phyloP scores from a whole-genome alignment of 2,797 vertebrate species.

The Sebastes steindachneri region DNA sequence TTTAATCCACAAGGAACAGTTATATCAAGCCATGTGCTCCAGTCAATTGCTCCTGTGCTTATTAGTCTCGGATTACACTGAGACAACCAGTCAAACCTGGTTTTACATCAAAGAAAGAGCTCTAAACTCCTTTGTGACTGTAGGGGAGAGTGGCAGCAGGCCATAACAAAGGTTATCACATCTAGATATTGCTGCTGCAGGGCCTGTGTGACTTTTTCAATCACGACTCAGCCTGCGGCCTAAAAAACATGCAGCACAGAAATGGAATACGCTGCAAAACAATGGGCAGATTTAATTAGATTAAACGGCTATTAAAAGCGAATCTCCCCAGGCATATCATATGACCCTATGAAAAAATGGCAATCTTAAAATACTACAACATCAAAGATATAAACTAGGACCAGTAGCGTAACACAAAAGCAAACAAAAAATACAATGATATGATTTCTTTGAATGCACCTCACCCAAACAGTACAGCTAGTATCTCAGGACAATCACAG shows the following conservation, averaged over 20 bases:
- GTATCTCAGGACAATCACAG: neutral
- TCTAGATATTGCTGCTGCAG: neutral
- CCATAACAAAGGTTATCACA: neutral
- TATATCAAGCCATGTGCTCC: neutral
- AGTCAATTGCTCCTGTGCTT: neutral
- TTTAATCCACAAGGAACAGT: neutral
- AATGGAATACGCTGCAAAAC: neutral
- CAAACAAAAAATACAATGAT: neutral
- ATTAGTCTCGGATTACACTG: neutral
- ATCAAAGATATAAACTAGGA: neutral
- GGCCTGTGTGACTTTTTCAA: neutral
- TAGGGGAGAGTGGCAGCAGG: neutral
- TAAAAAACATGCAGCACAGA: neutral
- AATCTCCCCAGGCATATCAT: neutral
- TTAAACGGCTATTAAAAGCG: neutral
- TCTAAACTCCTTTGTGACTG: neutral
- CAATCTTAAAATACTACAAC: neutral
- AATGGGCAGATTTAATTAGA: neutral
- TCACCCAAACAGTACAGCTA: neutral
- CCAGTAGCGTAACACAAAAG: neutral
- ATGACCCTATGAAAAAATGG: neutral
- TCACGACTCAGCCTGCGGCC: conserved; percentile 6
- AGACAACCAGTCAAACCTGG: conserved; percentile 11
- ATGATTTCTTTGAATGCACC: neutral
- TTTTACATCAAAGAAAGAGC: neutral